Base-by-base conservation (phyloP, 2,797 vertebrate species). In the Danio jaintianensis region DNA sequence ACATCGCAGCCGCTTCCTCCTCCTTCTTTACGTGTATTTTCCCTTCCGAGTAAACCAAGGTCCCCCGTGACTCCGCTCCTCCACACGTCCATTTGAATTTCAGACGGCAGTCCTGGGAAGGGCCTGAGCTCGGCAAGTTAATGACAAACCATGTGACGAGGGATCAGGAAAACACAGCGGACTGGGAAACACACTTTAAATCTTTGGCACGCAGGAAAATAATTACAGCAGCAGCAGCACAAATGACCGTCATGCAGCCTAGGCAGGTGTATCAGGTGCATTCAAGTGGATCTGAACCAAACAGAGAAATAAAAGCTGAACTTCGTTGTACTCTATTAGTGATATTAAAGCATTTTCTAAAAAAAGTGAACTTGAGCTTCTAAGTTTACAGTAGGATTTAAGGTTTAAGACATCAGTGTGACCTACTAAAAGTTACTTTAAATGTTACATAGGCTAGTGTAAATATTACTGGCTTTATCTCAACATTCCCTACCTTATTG, bases 71-170 rank as follows among this genome's bases (percentile, higher is more conserved):
- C 82, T 90, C 72, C 86, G n/a, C 84, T 9, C 81, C 71, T 56
- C 38, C 69, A 69, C 79, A 69, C 68, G 78, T 69, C 85, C 81
- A 87, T 87, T 86, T 87, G 83, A 84, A 87, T 89, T 84, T 81
- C 83, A 85, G 86, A 77, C 86, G 86, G 78, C 77, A 85, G 87
- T 45, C 64, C 45, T 47, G 63, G 84, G 61, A 69, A 85, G 58
- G 73, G 52, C 83, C 88, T 82, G 78, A 77, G 83, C 84, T 73
- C 84, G 48, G 62, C 53, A 56, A 64, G 50, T 78, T 82, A 82
- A 81, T 82, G 78, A 85, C 75, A 78, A 85, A 87, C 91, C 91
- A 90, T 90, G 88, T 91, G 89, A 91, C 89, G 36, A 50, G 61
- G 83, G 78, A 81, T 71, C 45, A 81, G 45, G 72, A 20, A 76